Evolutionary conservation across 2,113 vertebrate species (phyloP).

Genomic region (Promerops cafer): DNA sequence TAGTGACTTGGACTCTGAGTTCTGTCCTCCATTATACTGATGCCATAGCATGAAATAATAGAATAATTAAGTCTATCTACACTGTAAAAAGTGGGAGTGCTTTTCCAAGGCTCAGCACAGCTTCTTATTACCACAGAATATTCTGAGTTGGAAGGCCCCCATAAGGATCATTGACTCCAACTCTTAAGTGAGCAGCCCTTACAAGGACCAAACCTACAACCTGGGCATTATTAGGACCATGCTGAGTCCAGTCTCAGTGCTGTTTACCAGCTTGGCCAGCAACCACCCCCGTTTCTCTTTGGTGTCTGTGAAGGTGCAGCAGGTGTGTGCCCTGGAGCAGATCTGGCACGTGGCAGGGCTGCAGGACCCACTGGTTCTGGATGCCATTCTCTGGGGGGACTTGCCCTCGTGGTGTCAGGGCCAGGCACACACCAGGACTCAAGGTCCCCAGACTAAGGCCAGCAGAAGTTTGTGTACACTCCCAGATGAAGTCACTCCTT

Average conservation of each 20-base stretch:
- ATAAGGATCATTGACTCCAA: background rate
- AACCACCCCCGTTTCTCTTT: background rate
- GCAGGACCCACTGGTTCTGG: background rate
- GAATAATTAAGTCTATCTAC: background rate
- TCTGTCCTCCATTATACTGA: background rate
- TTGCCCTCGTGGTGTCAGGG: accelerated
- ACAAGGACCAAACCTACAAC: background rate
- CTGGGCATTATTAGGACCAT: background rate
- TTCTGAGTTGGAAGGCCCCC: background rate
- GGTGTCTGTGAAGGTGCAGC: background rate
- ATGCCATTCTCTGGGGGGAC: background rate
- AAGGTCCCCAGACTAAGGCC: background rate
- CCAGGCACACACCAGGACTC: background rate
- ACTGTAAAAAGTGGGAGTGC: accelerated
- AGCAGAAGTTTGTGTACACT: accelerated
- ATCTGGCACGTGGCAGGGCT: accelerated
- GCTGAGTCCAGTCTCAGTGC: background rate
- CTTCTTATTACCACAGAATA: background rate
- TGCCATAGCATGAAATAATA: background rate
- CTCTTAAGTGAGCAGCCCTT: too few species aligned
- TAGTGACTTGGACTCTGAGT: background rate
- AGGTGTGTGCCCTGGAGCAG: accelerated
- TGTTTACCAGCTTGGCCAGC: background rate
- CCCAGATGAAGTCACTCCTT: background rate
- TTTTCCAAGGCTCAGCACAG: background rate